Evolutionary conservation across 1,140 invertebrate genomes (phyloP).

Genomic region (Dolichoris vasculosae): DNA sequence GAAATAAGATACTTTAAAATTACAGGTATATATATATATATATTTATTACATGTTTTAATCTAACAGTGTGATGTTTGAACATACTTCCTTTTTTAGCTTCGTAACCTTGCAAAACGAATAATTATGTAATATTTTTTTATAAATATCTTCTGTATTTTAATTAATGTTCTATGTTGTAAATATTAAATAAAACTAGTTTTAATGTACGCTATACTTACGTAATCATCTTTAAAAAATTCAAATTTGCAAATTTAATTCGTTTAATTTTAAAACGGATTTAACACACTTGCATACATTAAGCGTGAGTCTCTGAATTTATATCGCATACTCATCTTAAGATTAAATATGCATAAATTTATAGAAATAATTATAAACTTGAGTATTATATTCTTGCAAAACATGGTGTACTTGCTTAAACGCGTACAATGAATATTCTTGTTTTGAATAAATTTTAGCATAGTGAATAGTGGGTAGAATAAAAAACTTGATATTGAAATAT

Average conservation of each 20-base stretch:
- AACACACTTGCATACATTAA: slow-evolving; percentile 13
- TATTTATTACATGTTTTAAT: not conserved
- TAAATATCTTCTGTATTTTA: not conserved
- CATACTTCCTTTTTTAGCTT: not conserved
- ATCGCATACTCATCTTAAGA: not conserved
- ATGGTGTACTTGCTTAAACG: not conserved
- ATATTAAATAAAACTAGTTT: not conserved
- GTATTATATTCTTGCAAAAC: not conserved
- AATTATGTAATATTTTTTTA: slow-evolving; percentile 1
- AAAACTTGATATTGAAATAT: not conserved
- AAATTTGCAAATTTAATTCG: slow-evolving; percentile 1
- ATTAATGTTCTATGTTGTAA: not conserved
- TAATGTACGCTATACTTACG: not conserved
- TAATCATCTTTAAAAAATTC: not conserved
- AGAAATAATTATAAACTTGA: not conserved
- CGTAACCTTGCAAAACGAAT: not conserved
- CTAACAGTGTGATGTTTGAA: not conserved
- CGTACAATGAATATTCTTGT: not conserved
- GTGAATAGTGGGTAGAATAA: not conserved
- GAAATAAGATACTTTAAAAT: not conserved
- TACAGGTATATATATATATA: not conserved
- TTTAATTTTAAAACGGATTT: not conserved
- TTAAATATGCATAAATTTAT: slow-evolving; percentile 21
- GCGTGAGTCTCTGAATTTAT: slow-evolving; percentile 7
- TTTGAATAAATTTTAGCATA: not conserved